Percentiles rank a stretch among this genome's conserved stretches.
Conservation (phyloP, 2,888 invertebrate genomes). For the Cantharis lateralis region DNA sequence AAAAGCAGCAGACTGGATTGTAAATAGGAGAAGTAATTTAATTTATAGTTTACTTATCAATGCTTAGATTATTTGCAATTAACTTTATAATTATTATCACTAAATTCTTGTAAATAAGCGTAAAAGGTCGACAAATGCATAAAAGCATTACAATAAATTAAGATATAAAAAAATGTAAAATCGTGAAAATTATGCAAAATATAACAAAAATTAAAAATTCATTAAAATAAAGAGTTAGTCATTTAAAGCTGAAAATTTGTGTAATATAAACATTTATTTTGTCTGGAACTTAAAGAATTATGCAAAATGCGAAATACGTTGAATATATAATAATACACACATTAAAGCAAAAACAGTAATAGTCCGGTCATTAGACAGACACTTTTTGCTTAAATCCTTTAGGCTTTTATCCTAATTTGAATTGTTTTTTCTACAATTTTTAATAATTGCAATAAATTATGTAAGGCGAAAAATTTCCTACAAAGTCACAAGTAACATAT, state of each 20-base stretch:
- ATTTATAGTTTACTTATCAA: neutral
- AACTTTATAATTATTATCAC: neutral
- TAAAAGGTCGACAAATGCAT: neutral
- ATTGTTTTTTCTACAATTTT: too few species aligned
- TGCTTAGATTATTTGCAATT: neutral
- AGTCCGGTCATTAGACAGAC: too few species aligned
- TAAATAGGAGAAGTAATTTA: neutral
- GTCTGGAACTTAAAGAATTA: neutral
- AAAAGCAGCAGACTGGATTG: neutral
- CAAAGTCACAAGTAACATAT: too few species aligned
- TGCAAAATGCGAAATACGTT: neutral
- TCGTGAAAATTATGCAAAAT: too few species aligned
- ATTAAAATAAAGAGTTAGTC: neutral
- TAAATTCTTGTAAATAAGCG: neutral
- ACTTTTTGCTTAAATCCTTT: too few species aligned
- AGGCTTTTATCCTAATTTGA: too few species aligned
- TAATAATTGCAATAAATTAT: too few species aligned
- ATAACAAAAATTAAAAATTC: neutral
- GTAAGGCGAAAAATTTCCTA: too few species aligned
- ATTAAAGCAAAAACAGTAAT: too few species aligned
- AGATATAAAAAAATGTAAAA: neutral
- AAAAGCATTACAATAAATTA: neutral
- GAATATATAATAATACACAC: neutral
- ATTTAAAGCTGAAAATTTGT: neutral
- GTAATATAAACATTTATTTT: neutral